phyloP scores from a whole-genome alignment of 2,888 invertebrate genomes.

The Eristalis arbustorum region DNA sequence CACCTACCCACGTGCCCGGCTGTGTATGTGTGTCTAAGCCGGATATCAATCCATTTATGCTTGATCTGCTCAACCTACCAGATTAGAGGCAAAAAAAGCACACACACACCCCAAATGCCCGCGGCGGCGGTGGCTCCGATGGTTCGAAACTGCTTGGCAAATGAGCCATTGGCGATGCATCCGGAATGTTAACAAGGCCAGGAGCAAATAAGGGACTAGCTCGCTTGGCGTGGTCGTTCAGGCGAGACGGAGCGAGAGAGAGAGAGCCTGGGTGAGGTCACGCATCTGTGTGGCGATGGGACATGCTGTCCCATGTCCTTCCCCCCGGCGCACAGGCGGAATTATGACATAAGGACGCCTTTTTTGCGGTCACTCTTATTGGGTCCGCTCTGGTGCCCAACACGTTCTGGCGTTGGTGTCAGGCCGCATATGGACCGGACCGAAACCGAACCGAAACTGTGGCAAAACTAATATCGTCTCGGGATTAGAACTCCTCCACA shows the following conservation, averaged over 20 bases:
- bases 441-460: background rate
- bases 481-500: background rate
- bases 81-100: slow-evolving; percentile 18
- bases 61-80: slow-evolving; percentile 36
- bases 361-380: slow-evolving; percentile 6
- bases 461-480: slow-evolving; percentile 5
- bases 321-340: slow-evolving; percentile 10
- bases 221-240: background rate
- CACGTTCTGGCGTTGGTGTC: background rate
- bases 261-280: background rate
- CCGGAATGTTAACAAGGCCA: slow-evolving; percentile 25
- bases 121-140: background rate
- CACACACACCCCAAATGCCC: background rate
- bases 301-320: background rate
- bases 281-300: background rate
- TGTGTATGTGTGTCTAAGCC: slow-evolving; percentile 6
- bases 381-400: background rate
- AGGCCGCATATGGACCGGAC: background rate
- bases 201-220: background rate
- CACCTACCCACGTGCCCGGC: background rate
- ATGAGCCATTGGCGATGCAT: slow-evolving; percentile 40
- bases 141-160: slow-evolving; percentile 4
- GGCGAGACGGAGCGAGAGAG: background rate
- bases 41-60: slow-evolving; percentile 48
- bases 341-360: slow-evolving; percentile 21